Base-by-base conservation (phyloP, 2,888 invertebrate species). In the Protonemura montana region DNA sequence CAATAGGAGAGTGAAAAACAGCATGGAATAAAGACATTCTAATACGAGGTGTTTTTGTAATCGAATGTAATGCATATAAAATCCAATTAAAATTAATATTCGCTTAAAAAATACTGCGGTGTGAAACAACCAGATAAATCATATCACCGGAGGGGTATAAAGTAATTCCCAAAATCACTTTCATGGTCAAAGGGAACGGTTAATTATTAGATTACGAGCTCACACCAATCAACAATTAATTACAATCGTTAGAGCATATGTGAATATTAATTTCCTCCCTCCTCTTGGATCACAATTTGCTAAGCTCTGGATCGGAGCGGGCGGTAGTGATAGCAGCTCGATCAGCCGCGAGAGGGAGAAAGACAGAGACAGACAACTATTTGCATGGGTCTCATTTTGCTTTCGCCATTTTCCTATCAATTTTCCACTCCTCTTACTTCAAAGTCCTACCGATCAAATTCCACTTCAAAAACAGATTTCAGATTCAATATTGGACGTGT, bases 401-500 rank as follows among this genome's bases (percentile, higher is more conserved):
- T 59, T 84, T 84, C 59, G 76, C 84, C 84, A 84, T 42, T 84
- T 84, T 84, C 84, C 84, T 84, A 84, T 84, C 84, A 84, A 84
- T 84, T 84, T 84, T 84, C 84, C 84, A 59, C 84, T 84, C 84
- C 84, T 84, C 84, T 76, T 84, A 26, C 84, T 84, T 84, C 42
- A n/a, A 26, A 82, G 41, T 82, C 84, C 84, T 26, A 76, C 13
- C 59, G 59, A 84, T 84, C 76, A 84, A 27, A 27, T 29, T 84
- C 76, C 27, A 76, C 59, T 84, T 84, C 84, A 59, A 84, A 84
- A 84, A 84, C 84, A 84, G 84, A 84, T 84, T 84, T 59, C 59
- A 84, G 29, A 84, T 84, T 84, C 84, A 84, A 84, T 84, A 84
- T 84, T 84, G 84, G 84, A 84, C 84, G 84, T 84, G 84, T 84